These are phyloP conservation scores for Felis catus DNA, from an alignment of 2,113 vertebrate species.

Conservation along the genomic window DNA sequence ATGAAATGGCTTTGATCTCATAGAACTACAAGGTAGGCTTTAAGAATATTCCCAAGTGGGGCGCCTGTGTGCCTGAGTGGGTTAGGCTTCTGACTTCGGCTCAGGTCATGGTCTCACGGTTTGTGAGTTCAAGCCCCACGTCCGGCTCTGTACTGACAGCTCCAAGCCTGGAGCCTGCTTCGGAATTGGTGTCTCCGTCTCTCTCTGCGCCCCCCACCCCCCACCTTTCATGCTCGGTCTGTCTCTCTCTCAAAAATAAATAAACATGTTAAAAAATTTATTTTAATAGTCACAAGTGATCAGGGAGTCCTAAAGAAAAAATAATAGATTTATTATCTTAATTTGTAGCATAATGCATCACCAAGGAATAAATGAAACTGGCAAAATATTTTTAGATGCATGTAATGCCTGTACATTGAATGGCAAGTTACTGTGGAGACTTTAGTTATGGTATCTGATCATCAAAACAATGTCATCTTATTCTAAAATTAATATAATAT, in stretches of 20 bases:
- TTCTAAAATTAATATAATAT: not conserved
- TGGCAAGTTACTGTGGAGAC: not conserved
- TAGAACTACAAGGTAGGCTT: not conserved
- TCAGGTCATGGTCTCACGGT: too few relatives aligned
- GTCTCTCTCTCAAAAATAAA: too few relatives aligned
- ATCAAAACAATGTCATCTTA: not conserved
- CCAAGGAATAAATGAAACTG: constrained; percentile 16
- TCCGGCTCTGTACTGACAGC: too few relatives aligned
- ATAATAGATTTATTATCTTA: not conserved
- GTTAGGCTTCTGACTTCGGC: too few relatives aligned
- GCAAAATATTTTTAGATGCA: not conserved
- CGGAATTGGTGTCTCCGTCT: too few relatives aligned
- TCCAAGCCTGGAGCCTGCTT: too few relatives aligned
- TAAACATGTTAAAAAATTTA: too few relatives aligned
- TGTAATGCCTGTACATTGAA: not conserved
- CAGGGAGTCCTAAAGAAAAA: constrained; percentile 8
- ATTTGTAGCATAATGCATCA: not conserved
- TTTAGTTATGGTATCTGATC: not conserved
- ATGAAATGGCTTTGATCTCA: not conserved
- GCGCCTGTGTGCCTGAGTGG: too few relatives aligned
- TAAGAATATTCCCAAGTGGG: not conserved
- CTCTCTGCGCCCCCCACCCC: too few relatives aligned
- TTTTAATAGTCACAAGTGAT: not conserved
- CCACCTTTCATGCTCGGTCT: too few relatives aligned
- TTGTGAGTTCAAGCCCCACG: too few relatives aligned